Conservation (phyloP, 2,797 vertebrate genomes). For the Gymnoscopelus microlampas region DNA sequence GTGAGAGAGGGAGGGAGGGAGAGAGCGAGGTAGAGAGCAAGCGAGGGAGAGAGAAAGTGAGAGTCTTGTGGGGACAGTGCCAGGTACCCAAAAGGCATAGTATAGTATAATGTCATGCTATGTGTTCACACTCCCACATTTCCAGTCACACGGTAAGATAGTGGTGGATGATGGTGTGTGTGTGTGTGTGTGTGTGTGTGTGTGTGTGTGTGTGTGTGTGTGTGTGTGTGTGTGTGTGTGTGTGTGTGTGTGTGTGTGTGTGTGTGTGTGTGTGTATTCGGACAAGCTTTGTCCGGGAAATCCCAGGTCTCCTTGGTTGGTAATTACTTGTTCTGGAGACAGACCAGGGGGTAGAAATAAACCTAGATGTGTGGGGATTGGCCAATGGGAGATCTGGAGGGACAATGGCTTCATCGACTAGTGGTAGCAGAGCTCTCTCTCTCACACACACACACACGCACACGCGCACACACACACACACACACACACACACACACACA, state of each 20-base stretch:
- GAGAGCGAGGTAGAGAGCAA: too few relatives aligned
- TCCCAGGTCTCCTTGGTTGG: slow-evolving; percentile 59
- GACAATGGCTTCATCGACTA: slow-evolving; percentile 48
- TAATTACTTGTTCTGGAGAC: slow-evolving; percentile 69
- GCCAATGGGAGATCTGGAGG: slow-evolving; percentile 56
- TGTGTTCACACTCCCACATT: slow-evolving; percentile 43
- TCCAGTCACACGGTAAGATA: slow-evolving; percentile 53
- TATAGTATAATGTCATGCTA: not conserved
- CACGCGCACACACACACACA: not conserved
- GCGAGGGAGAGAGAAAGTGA: not conserved
- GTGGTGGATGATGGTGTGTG: slow-evolving; percentile 42
- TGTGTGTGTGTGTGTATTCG: not conserved
- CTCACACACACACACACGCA: too few relatives aligned
- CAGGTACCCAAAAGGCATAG: too few relatives aligned
- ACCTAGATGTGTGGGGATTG: slow-evolving; percentile 53
- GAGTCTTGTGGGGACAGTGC: not conserved
- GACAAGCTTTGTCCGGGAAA: slow-evolving; percentile 67
- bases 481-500: slow-evolving; percentile 11
- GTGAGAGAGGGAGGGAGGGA: not conserved
- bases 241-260: too few relatives aligned
- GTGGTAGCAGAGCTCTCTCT: slow-evolving; percentile 34
- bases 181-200: slow-evolving; percentile 14
- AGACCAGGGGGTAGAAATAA: slow-evolving; percentile 59
- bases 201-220: too few relatives aligned
- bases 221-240: too few relatives aligned